Percentiles rank a stretch among this genome's conserved stretches.
Evolutionary conservation across 1,140 invertebrate genomes (phyloP).

Genomic region (Phthorimaea operculella): DNA sequence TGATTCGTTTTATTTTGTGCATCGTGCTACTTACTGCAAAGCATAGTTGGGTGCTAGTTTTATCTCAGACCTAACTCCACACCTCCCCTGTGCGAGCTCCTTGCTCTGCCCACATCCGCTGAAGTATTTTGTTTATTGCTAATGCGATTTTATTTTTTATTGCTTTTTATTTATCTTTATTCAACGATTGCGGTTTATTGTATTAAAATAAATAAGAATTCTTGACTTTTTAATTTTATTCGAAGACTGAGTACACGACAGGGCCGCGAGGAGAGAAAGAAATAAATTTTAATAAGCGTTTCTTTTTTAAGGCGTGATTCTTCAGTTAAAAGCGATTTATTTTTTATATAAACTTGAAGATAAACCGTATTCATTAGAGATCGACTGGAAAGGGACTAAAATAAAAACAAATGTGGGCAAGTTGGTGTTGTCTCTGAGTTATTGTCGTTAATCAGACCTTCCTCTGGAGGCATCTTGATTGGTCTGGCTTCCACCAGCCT

Average conservation of each 20-base stretch:
- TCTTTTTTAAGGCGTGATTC: slow-evolving; percentile 69
- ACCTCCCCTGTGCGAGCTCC: slow-evolving; percentile 34
- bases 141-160: slow-evolving; percentile 69
- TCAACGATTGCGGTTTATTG: slow-evolving; percentile 68
- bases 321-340: slow-evolving; percentile 68
- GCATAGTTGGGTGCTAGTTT: too few species aligned
- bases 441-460: slow-evolving; percentile 60
- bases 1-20: too few species aligned
- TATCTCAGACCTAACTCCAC: neutral
- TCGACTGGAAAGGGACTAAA: slow-evolving; percentile 61
- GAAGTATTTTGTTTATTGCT: slow-evolving; percentile 69
- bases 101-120: slow-evolving; percentile 64
- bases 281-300: slow-evolving; percentile 69
- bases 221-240: slow-evolving; percentile 69
- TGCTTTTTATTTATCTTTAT: slow-evolving; percentile 68
- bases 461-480: slow-evolving; percentile 44
- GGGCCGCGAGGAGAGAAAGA: slow-evolving; percentile 63
- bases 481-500: slow-evolving; percentile 12
- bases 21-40: too few species aligned
- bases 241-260: slow-evolving; percentile 60
- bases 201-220: slow-evolving; percentile 70
- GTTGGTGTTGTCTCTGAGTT: slow-evolving; percentile 59
- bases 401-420: slow-evolving; percentile 61
- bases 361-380: slow-evolving; percentile 68
- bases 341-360: slow-evolving; percentile 67